These are phyloP conservation scores for Maniola hyperantus DNA, from an alignment of 2,888 invertebrate species.

Conservation along the genomic window DNA sequence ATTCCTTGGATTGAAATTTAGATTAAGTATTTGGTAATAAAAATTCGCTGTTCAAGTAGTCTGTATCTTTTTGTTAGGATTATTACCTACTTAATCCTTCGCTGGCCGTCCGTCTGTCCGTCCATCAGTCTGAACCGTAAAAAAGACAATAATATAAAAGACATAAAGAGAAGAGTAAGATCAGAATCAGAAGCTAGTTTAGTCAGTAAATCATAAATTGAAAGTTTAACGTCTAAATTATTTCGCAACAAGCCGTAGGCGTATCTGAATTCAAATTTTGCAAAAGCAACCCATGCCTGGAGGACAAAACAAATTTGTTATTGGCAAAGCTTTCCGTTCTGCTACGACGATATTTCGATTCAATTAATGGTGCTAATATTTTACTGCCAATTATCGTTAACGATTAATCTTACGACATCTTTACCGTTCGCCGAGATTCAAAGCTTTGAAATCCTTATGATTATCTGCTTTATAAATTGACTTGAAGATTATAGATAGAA, in stretches of 20 bases:
- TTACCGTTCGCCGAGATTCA: conserved; percentile 5
- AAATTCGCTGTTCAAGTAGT: too few species aligned
- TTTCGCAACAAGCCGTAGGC: conserved; percentile 10
- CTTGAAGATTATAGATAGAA: too few species aligned
- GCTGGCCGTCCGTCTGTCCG: too few species aligned
- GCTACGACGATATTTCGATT: conserved; percentile 68
- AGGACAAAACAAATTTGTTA: conserved; percentile 67
- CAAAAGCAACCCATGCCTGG: conserved; percentile 58
- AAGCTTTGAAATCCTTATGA: conserved; percentile 12
- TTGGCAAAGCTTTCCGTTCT: conserved; percentile 68
- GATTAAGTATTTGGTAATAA: background rate
- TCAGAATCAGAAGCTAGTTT: background rate
- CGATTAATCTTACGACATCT: conserved; percentile 58
- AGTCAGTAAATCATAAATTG: too few species aligned
- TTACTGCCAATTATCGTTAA: conserved; percentile 67
- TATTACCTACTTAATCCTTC: too few species aligned
- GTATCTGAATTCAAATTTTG: conserved; percentile 8
- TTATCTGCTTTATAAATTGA: conserved; percentile 15
- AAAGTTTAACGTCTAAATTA: background rate
- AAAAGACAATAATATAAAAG: too few species aligned
- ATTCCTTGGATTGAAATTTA: background rate
- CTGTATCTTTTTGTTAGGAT: too few species aligned
- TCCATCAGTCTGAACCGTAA: too few species aligned
- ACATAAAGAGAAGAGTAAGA: too few species aligned
- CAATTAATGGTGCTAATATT: conserved; percentile 74